Evolutionary conservation across 2,113 vertebrate genomes (phyloP).

Genomic region (Pelmatolapia mariae): DNA sequence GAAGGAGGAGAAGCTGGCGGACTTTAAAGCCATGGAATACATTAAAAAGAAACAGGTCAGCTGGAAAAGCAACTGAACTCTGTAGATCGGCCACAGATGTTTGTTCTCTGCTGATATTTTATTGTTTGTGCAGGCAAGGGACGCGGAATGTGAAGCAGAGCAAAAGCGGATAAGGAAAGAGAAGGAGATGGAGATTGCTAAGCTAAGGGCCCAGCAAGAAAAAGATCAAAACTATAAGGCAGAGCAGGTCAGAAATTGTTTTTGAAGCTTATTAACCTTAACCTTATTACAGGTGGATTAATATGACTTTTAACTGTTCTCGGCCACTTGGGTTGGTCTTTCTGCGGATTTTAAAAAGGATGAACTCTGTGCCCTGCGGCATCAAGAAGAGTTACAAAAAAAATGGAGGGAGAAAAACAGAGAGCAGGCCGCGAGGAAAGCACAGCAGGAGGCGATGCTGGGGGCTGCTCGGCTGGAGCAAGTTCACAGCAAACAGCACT

Average conservation of each 20-base stretch:
- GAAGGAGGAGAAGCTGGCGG: constrained; percentile 76
- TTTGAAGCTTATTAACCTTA: neutral
- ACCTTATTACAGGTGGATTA: neutral
- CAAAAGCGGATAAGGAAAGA: neutral
- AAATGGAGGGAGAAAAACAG: constrained; percentile 83
- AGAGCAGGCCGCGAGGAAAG: constrained; percentile 58
- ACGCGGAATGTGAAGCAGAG: neutral
- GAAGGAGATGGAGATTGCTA: neutral
- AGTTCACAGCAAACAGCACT: constrained; percentile 76
- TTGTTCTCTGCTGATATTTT: neutral
- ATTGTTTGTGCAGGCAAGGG: neutral
- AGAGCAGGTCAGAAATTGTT: neutral
- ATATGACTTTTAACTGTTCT: neutral
- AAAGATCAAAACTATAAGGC: neutral
- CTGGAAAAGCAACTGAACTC: neutral
- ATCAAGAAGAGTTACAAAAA: constrained; percentile 77
- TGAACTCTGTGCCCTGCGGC: constrained; percentile 78
- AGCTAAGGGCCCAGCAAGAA: neutral
- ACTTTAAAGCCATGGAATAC: constrained; percentile 75
- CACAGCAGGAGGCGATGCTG: constrained; percentile 59
- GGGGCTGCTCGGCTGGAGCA: constrained; percentile 72
- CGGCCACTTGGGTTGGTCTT: neutral
- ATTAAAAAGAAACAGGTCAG: constrained; percentile 78
- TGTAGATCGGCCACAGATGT: neutral
- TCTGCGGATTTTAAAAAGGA: constrained; percentile 64